Base-by-base conservation (phyloP, 1,140 invertebrate species). In the Ceratitis capitata region DNA sequence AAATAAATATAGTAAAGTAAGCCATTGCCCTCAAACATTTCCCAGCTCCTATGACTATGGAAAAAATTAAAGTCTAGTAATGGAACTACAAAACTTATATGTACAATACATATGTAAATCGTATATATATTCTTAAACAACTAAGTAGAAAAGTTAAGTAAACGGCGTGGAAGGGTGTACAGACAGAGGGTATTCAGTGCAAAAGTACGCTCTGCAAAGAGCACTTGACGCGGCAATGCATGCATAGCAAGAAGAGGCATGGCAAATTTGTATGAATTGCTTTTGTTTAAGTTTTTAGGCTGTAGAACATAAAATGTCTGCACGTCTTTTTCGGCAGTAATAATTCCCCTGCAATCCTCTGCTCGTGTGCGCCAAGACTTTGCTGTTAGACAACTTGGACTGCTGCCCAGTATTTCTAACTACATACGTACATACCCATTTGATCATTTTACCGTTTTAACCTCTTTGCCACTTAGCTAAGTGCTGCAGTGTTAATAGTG, bases 391-490 rank as follows among this genome's bases (percentile, higher is more conserved):
- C 39, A 78, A 47, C 39, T 78, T 78, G 69, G 39, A 78, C 35
- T 35, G 10, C 39, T 78, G 69, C 69, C 69, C 69, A 45, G n/a
- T 26, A 78, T 42, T 9, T 23, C 5, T 10, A 56, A n/a, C 53
- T 19, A 14, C 47, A 49, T 9, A 9, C 47, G 47, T 9, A 2
- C 29, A 74, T 74, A 74, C 35, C 19, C 23, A 5, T 35, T n/a
- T 4, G 6, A 69, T 5, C 19, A 10, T n/a, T 23, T 16, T 12
- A 26, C 6, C n/a, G 69, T 32, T 78, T 42, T 45, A 78, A 78
- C 39, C 39, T 78, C 69, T 26, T 78, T 78, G n/a, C 69, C 42
- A 78, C 69, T 78, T 42, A 45, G 69, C 69, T 78, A 78, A 78
- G 69, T 78, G 42, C n/a, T 45, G 39, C 69, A 26, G 39, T 78